A percentile compares a stretch with the other conserved stretches of the same genome.
These are phyloP conservation scores for Dipodomys merriami DNA, from an alignment of 2,113 vertebrate species.

Conservation along the genomic window DNA sequence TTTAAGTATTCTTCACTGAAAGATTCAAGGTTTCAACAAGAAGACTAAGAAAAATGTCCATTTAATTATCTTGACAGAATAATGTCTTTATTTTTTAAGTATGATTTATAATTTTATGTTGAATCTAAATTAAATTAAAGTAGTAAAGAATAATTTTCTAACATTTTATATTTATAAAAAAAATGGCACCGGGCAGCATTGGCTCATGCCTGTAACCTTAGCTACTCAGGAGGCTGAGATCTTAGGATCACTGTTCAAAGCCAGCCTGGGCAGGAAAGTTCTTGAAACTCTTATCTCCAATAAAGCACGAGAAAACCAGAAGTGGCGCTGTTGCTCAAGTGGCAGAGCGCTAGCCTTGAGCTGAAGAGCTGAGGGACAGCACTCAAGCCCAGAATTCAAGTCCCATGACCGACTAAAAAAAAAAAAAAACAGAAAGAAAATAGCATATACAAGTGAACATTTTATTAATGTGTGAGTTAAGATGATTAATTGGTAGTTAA, in stretches of 20 bases:
- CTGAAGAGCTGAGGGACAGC: too few species aligned
- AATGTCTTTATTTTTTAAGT: slow-evolving; percentile 48
- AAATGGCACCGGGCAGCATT: too few species aligned
- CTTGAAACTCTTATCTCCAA: too few species aligned
- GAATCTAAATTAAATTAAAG: slow-evolving; percentile 47
- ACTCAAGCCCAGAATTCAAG: too few species aligned
- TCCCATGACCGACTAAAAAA: too few species aligned
- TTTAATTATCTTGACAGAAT: slow-evolving; percentile 72
- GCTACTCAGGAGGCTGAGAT: too few species aligned
- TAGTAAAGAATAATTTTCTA: background rate
- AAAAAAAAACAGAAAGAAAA: background rate
- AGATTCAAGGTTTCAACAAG: slow-evolving; percentile 43
- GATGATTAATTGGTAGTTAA: slow-evolving; percentile 12
- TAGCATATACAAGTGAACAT: slow-evolving; percentile 37
- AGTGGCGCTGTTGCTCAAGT: too few species aligned
- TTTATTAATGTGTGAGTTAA: slow-evolving; percentile 22
- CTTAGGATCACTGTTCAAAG: too few species aligned
- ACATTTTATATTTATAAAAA: slow-evolving; percentile 37
- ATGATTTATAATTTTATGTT: slow-evolving; percentile 58
- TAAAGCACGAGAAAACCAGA: too few species aligned
- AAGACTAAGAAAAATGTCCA: slow-evolving; percentile 55
- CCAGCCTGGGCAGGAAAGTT: too few species aligned
- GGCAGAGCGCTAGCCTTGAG: too few species aligned
- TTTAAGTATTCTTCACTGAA: slow-evolving; percentile 74
- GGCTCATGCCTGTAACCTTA: too few species aligned